Conservation (phyloP, 2,888 invertebrate genomes). For the Drosophila vallismaia region DNA sequence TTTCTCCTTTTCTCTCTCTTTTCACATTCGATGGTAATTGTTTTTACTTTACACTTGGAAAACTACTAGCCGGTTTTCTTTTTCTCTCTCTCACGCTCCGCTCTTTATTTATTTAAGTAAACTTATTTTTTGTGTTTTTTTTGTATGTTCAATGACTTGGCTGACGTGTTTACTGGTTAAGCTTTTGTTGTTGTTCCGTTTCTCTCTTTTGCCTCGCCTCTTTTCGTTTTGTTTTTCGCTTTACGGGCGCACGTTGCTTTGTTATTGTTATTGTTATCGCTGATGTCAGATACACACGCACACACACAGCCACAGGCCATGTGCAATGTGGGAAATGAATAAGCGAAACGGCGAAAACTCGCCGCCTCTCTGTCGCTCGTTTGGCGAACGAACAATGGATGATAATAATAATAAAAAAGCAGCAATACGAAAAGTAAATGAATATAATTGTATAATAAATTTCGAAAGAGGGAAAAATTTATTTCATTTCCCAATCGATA, state of each 20-base stretch:
- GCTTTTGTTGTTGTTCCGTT: slow-evolving; percentile 40
- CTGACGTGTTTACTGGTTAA: slow-evolving; percentile 74
- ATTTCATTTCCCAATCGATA: neutral
- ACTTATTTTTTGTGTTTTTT: slow-evolving; percentile 11
- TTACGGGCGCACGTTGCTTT: slow-evolving; percentile 71
- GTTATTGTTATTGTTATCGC: slow-evolving; percentile 69
- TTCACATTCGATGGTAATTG: slow-evolving; percentile 30
- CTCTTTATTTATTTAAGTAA: neutral
- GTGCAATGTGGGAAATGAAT: slow-evolving; percentile 46
- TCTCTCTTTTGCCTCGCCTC: slow-evolving; percentile 3
- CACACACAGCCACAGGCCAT: slow-evolving; percentile 38
- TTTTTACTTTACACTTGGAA: slow-evolving; percentile 58
- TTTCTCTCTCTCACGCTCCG: slow-evolving; percentile 21
- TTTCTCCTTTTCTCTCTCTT: neutral
- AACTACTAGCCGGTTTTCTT: slow-evolving; percentile 62
- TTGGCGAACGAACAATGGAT: slow-evolving; percentile 17
- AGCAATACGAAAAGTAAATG: slow-evolving; percentile 7
- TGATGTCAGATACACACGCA: slow-evolving; percentile 65
- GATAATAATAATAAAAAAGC: slow-evolving; percentile 15
- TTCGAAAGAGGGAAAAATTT: neutral
- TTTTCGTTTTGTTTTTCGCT: slow-evolving; percentile 34
- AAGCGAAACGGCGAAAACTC: slow-evolving; percentile 3
- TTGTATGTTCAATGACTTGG: slow-evolving; percentile 40
- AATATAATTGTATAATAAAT: slow-evolving; percentile 45
- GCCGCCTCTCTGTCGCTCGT: slow-evolving; percentile 11